These are phyloP conservation scores for Bovichtus diacanthus DNA, from an alignment of 2,797 vertebrate species.

Conservation along the genomic window DNA sequence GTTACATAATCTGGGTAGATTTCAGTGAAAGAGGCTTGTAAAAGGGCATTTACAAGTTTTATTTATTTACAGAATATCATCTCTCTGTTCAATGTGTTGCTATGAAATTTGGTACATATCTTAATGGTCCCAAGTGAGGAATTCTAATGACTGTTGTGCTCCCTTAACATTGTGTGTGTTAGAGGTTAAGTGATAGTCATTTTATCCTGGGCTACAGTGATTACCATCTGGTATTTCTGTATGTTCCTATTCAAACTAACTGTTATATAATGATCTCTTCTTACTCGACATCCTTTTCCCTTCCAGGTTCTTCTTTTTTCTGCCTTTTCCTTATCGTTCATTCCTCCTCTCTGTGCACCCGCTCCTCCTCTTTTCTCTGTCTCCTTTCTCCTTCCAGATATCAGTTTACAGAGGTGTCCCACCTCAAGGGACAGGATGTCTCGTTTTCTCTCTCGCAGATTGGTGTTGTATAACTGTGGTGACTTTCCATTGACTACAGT, in stretches of 20 bases:
- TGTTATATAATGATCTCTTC: slow-evolving; percentile 45
- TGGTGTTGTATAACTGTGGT: slow-evolving; percentile 42
- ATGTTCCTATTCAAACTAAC: slow-evolving; percentile 5
- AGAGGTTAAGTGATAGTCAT: slow-evolving; percentile 3
- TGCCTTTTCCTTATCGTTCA: slow-evolving; percentile 5
- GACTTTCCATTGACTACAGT: slow-evolving; percentile 19
- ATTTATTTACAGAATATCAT: not conserved
- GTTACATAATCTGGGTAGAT: slow-evolving; percentile 34
- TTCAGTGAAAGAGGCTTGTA: not conserved
- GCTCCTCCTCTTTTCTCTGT: slow-evolving; percentile 1
- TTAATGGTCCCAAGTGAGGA: not conserved
- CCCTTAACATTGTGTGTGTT: slow-evolving; percentile 9
- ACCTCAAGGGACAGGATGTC: slow-evolving; percentile 29
- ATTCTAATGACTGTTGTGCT: not conserved
- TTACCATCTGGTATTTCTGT: slow-evolving; percentile 25
- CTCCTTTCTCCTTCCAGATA: slow-evolving; percentile 36
- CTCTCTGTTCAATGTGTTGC: not conserved
- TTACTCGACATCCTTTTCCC: slow-evolving; percentile 34
- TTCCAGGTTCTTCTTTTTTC: not conserved
- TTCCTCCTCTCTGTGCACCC: not conserved
- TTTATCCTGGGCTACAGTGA: slow-evolving; percentile 7
- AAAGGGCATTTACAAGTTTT: not conserved
- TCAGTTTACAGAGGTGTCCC: slow-evolving; percentile 53
- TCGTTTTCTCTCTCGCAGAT: slow-evolving; percentile 33
- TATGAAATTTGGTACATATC: not conserved